These are phyloP conservation scores for Lemur catta DNA, from an alignment of 2,797 vertebrate species.

Conservation along the genomic window DNA sequence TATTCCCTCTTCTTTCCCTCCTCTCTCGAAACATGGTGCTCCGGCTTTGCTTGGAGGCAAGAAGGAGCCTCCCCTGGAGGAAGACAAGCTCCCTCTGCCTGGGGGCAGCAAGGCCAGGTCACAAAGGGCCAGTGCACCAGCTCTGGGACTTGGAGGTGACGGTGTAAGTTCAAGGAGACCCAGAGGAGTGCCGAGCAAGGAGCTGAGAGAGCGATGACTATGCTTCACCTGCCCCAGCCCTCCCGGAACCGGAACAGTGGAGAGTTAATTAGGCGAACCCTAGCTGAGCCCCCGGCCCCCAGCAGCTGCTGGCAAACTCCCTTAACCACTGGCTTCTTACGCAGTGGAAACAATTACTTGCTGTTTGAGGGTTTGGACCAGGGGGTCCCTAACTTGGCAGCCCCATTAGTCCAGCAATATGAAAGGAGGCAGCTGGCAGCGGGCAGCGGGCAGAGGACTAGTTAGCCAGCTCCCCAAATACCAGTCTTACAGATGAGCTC, in stretches of 20 bases:
- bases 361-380: constrained; percentile 60
- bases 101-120: neutral
- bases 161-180: neutral
- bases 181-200: neutral
- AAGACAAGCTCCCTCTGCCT: neutral
- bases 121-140: fast-evolving
- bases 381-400: constrained; percentile 60
- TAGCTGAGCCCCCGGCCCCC: constrained; percentile 19
- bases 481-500: constrained; percentile 24
- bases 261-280: neutral
- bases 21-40: neutral
- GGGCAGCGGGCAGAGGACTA: neutral
- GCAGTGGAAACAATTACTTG: constrained; percentile 56
- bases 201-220: neutral
- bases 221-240: neutral
- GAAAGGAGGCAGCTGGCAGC: constrained; percentile 56
- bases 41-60: neutral
- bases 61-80: neutral
- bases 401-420: constrained; percentile 38
- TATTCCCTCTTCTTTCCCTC: neutral
- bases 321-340: constrained; percentile 34
- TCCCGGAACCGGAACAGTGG: neutral
- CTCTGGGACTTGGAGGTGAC: neutral
- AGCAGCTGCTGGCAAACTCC: neutral
- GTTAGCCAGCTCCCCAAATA: constrained; percentile 38